Base-by-base conservation (phyloP, 2,888 invertebrate genomes). In the Leucophenga montana region DNA sequence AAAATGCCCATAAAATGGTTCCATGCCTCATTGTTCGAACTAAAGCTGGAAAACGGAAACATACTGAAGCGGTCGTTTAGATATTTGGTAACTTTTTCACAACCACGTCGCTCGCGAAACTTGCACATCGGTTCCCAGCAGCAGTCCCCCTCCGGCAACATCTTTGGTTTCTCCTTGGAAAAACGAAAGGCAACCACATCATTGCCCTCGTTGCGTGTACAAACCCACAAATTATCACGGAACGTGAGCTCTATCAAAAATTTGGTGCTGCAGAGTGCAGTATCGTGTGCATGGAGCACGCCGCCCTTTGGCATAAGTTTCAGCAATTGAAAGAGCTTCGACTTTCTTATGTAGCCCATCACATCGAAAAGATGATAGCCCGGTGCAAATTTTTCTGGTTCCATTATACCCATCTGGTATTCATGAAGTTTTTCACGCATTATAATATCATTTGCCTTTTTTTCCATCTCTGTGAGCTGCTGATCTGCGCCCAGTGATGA, bases 231-330 rank as follows among this genome's bases (percentile, higher is more conserved):
- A 83, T 93, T 80, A 0, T 91, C 90, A 68, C 90, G 90, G 74
- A 92, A 92, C 0, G 94, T 94, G 16, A 94, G 81, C 53, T 92
- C 91, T 46, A 93, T 85, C 0, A 94, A 75, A 74, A 90, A 94
- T 71, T 93, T 92, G 0, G 91, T 89, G 9, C 92, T 92, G 11
- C 91, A 90, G 0, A 93, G 88, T 0, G 92, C 92, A 73, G 92
- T 91, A 72, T 94, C 92, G 80, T 95, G 95, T 0, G 92, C 90
- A 84, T 95, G 95, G 14, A 95, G 86, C 0, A 92, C 91, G 0
- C 91, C 93, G 6, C 94, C 95, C 88, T 95, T 95, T 0, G 95
- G 95, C 90, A 95, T 91, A 46, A 87, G 87, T 72, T 90, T 89
- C 13, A 95, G 91, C 8, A 94, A 90, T 72, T 91, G 85, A 79